phyloP scores from a whole-genome alignment of 2,113 vertebrate species.

The Motacilla alba region DNA sequence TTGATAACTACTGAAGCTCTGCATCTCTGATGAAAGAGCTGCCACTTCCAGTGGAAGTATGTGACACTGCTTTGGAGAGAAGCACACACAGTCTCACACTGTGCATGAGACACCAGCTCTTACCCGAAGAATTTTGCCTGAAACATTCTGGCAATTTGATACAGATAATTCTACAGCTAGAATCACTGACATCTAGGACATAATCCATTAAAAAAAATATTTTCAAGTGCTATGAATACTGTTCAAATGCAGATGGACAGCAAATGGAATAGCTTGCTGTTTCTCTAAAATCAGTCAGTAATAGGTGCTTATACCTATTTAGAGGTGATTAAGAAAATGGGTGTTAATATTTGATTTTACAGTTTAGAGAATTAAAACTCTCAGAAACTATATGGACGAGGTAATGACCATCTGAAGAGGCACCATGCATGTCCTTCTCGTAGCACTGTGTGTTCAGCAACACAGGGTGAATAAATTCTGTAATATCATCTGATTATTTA shows the following conservation, averaged over 20 bases:
- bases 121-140: background rate
- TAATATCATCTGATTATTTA: background rate
- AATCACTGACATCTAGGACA: background rate
- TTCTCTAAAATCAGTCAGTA: background rate
- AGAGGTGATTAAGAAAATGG: background rate
- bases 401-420: background rate
- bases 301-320: background rate
- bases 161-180: background rate
- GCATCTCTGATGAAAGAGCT: background rate
- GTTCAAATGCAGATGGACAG: background rate
- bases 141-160: background rate
- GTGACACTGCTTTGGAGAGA: background rate
- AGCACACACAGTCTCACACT: background rate
- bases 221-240: background rate
- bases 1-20: background rate
- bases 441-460: background rate
- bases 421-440: background rate
- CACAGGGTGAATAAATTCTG: fast-evolving
- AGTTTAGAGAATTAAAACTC: background rate
- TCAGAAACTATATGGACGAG: background rate
- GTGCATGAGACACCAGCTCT: background rate
- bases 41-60: background rate
- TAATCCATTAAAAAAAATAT: background rate
- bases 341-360: background rate
- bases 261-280: background rate